Conservation (phyloP, 2,888 invertebrate genomes). For the Leptinotarsa rubiginosa region DNA sequence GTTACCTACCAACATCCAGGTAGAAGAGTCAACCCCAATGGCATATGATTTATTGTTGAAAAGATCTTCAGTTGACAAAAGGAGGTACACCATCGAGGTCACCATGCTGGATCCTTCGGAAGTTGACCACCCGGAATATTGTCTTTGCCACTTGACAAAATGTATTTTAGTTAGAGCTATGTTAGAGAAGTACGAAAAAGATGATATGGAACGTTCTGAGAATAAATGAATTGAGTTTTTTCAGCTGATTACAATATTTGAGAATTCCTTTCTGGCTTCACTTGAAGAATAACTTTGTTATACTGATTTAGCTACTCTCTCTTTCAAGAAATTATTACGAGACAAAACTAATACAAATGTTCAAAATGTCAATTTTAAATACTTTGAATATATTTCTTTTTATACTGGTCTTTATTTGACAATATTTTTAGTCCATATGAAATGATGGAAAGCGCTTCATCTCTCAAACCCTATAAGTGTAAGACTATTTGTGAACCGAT, state of each 20-base stretch:
- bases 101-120: slow-evolving; percentile 76
- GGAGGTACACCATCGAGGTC: slow-evolving; percentile 78
- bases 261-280: too few relatives aligned
- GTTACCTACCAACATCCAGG: slow-evolving; percentile 74
- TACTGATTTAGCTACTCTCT: too few relatives aligned
- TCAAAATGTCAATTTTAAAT: background rate
- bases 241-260: background rate
- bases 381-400: background rate
- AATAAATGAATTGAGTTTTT: background rate
- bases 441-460: too few relatives aligned
- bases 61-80: slow-evolving; percentile 66
- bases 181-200: slow-evolving; percentile 68
- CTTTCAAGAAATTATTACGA: background rate
- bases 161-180: slow-evolving; percentile 79
- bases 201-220: slow-evolving; percentile 44
- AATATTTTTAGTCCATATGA: too few relatives aligned
- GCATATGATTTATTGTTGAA: slow-evolving; percentile 76
- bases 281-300: too few relatives aligned
- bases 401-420: background rate
- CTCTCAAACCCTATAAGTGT: too few relatives aligned
- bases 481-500: too few relatives aligned
- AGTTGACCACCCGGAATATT: slow-evolving; percentile 82
- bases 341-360: background rate
- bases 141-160: slow-evolving; percentile 81
- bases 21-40: slow-evolving; percentile 74